Evolutionary conservation across 2,888 invertebrate genomes (phyloP).

Genomic region (Meliscaeva auricollis): DNA sequence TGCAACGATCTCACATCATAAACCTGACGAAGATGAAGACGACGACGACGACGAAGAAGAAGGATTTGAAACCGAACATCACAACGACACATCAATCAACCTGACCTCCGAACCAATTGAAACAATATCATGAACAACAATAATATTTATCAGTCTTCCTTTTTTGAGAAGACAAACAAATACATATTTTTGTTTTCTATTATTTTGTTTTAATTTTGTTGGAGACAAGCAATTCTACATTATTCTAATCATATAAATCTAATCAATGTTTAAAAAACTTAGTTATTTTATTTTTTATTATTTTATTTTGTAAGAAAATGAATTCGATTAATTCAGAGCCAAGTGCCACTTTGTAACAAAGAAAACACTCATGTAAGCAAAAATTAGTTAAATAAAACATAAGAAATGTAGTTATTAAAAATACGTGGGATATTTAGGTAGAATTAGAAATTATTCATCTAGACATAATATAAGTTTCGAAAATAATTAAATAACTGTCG

Average conservation of each 20-base stretch:
- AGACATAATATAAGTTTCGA: constrained; percentile 1
- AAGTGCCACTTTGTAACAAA: constrained; percentile 70
- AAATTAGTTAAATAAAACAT: neutral
- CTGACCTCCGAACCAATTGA: constrained; percentile 60
- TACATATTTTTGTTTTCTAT: neutral
- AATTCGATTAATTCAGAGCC: constrained; percentile 36
- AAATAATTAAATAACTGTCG: neutral
- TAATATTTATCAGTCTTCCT: constrained; percentile 49
- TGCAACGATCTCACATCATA: constrained; percentile 67
- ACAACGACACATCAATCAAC: constrained; percentile 49
- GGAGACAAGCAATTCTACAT: constrained; percentile 21
- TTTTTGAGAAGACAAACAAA: constrained; percentile 37
- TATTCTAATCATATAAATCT: constrained; percentile 61
- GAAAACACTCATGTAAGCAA: constrained; percentile 60
- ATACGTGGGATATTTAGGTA: constrained; percentile 26
- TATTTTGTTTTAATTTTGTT: constrained; percentile 7
- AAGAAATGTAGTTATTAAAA: constrained; percentile 15
- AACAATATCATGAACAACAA: constrained; percentile 51
- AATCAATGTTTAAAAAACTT: constrained; percentile 42
- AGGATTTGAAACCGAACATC: constrained; percentile 34
- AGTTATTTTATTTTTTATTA: neutral
- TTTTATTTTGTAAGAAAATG: neutral
- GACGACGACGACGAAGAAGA: constrained; percentile 28
- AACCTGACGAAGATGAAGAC: constrained; percentile 35
- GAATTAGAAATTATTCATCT: neutral